Evolutionary conservation across 2,888 invertebrate genomes (phyloP), one percentile per base, ranked within the genome.

Genomic region (Hybos culiciformis): DNA sequence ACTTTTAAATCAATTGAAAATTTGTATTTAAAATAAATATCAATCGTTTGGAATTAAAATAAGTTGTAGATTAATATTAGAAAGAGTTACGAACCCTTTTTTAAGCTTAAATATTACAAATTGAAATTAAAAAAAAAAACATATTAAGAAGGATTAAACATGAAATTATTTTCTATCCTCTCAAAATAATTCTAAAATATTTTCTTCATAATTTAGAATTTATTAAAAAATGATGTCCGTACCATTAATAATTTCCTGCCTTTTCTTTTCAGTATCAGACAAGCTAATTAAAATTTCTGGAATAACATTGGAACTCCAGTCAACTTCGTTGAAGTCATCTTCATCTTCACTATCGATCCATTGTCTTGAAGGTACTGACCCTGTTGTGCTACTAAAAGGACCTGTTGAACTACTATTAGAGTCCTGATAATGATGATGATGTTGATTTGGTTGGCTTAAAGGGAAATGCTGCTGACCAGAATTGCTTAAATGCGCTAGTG

Each of bases 221-320:
- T 37, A 4, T 29, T 37, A 5, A 8, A 17, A 4, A 9, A 24
- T 11, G 17, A 15, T 6, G n/a, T 19, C 39, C 44, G 48, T 59
- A 88, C 88, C 90, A 68, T 90, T 90, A 49, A 92, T 83, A 57
- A 91, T 86, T 70, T 92, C 91, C 66, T 91, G 90, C 54, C 90
- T 71, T 66, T 90, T 90, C 68, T 83, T 85, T 62, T 90, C 90
- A 54, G 80, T 77, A 49, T 83, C 79, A 54, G 82, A 78, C 51
- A 91, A 70, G 48, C 77, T 74, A 44, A 75, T 70, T 42, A 87
- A 70, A 41, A 80, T 73, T 45, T 90, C 86, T 52, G 80, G 78
- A 19, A 81, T 71, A 37, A 90, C 78, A 48, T 78, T 71, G 49
- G 78, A 77, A 56, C 83, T 83, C 79, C 90, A 82, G 58, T 84